phyloP scores from a whole-genome alignment of 2,113 vertebrate genomes.

The Austrofundulus limnaeus region DNA sequence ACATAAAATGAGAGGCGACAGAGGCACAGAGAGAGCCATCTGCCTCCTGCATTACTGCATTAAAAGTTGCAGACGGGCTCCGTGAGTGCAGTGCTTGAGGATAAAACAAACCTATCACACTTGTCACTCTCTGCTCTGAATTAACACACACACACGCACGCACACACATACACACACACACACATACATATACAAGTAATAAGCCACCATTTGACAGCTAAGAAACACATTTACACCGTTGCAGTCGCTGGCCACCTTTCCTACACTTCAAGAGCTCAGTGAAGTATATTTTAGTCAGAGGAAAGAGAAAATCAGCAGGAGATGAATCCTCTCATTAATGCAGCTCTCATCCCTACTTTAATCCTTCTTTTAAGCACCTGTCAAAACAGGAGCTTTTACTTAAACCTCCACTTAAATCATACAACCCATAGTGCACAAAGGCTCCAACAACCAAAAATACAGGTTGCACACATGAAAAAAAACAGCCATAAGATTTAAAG shows the following conservation, averaged over 20 bases:
- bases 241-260: constrained; percentile 24
- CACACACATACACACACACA: constrained; percentile 10
- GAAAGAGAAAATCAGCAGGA: constrained; percentile 50
- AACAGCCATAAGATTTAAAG: constrained; percentile 38
- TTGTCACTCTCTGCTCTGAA: constrained; percentile 33
- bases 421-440: constrained; percentile 22
- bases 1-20: constrained; percentile 14
- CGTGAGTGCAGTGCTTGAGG: constrained; percentile 31
- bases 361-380: constrained; percentile 72
- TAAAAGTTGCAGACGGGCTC: constrained; percentile 22
- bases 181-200: constrained; percentile 45
- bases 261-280: constrained; percentile 25
- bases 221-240: constrained; percentile 57
- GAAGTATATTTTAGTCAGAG: constrained; percentile 55
- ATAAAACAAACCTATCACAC: constrained; percentile 46
- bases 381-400: constrained; percentile 71
- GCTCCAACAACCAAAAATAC: neutral
- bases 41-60: constrained; percentile 48
- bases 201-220: constrained; percentile 57
- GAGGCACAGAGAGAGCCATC: constrained; percentile 20
- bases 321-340: constrained; percentile 65
- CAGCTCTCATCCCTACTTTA: constrained; percentile 60
- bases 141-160: constrained; percentile 8
- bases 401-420: constrained; percentile 44
- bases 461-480: constrained; percentile 7